Percentiles rank a stretch among this genome's conserved stretches.
phyloP scores from a whole-genome alignment of 2,113 vertebrate species.

The Astatotilapia flaviijosephi region DNA sequence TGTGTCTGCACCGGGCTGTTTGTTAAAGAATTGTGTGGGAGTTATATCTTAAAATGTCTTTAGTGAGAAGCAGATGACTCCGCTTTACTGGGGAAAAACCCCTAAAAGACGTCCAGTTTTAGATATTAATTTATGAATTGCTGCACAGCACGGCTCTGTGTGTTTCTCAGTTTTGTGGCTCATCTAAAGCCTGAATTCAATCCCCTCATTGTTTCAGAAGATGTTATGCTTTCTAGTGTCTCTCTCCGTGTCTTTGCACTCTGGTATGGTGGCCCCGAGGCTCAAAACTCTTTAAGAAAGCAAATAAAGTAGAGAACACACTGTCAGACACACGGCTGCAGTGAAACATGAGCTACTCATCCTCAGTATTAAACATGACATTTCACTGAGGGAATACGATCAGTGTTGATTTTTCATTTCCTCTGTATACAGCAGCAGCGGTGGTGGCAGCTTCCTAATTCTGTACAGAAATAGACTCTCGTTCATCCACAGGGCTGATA shows the following conservation, averaged over 20 bases:
- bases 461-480: background rate
- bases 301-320: background rate
- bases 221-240: background rate
- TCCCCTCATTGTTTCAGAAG: background rate
- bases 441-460: background rate
- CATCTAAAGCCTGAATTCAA: background rate
- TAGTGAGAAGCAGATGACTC: background rate
- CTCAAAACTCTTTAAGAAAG: background rate
- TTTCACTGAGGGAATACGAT: background rate
- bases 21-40: background rate
- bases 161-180: background rate
- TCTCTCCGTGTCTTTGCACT: background rate
- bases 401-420: slow-evolving; percentile 10
- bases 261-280: background rate
- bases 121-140: background rate
- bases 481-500: background rate
- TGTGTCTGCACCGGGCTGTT: background rate
- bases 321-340: background rate
- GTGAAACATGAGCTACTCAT: background rate
- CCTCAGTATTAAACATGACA: background rate
- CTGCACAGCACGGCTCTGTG: background rate
- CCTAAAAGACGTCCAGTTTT: background rate
- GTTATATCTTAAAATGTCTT: background rate
- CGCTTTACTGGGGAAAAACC: background rate
- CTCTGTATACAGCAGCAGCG: background rate